A percentile compares a stretch with the other conserved stretches of the same genome.
These are phyloP conservation scores for Palythoa grandis DNA, from an alignment of 92 coral and sea anemone genomes.

Conservation along the genomic window DNA sequence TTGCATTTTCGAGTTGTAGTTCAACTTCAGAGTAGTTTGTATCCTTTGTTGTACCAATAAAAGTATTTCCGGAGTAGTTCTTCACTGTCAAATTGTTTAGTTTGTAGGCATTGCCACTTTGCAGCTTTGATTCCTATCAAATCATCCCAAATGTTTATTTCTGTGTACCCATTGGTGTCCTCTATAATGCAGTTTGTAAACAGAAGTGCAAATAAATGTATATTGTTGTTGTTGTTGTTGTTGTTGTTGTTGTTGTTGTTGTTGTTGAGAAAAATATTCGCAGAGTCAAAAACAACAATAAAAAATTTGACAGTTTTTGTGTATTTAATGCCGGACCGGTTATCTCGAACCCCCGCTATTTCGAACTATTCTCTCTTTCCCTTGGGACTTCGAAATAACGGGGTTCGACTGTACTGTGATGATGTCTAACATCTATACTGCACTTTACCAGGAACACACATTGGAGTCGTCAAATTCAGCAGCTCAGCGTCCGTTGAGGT, in stretches of 20 bases:
- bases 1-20: too few relatives aligned
- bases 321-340: too few relatives aligned
- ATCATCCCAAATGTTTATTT: conserved; percentile 29
- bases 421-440: not conserved
- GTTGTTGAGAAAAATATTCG: too few relatives aligned
- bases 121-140: not conserved
- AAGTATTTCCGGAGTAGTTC: conserved; percentile 4
- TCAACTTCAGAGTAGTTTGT: not conserved
- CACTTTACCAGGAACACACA: conserved; percentile 4
- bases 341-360: too few relatives aligned
- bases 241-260: too few relatives aligned
- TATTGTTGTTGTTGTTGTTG: too few relatives aligned
- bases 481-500: conserved; percentile 6
- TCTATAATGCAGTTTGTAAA: conserved; percentile 14
- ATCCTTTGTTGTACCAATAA: conserved; percentile 21
- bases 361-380: too few relatives aligned
- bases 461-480: conserved; percentile 35
- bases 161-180: conserved; percentile 29
- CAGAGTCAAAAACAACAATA: too few relatives aligned
- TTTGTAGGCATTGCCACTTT: conserved; percentile 20
- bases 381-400: too few relatives aligned
- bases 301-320: too few relatives aligned
- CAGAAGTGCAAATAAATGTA: too few relatives aligned
- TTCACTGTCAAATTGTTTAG: conserved; percentile 31
- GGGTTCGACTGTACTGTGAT: not conserved